Percentiles rank a stretch among this genome's conserved stretches.
Evolutionary conservation across 1,140 invertebrate genomes (phyloP).

Genomic region (Nymphalis io): DNA sequence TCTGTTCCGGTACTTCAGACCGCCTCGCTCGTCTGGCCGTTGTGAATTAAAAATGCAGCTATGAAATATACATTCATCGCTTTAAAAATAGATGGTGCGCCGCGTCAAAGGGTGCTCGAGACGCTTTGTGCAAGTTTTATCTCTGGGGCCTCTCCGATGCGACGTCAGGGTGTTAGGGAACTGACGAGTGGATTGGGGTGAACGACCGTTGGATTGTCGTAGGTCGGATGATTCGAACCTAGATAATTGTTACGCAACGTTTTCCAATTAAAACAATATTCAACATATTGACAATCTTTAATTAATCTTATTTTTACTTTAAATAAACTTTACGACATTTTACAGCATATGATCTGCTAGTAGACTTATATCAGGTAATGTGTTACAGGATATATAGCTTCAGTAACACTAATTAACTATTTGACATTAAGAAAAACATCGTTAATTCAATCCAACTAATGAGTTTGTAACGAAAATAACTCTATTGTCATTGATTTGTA

Average conservation of each 20-base stretch:
- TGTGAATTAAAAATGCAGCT: slow-evolving; percentile 54
- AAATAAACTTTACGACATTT: neutral
- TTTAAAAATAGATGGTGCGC: slow-evolving; percentile 64
- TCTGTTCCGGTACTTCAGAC: slow-evolving; percentile 35
- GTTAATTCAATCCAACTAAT: neutral
- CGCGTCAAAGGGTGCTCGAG: slow-evolving; percentile 52
- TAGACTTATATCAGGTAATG: too few relatives aligned
- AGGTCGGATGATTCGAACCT: slow-evolving; percentile 36
- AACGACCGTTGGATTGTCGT: slow-evolving; percentile 54
- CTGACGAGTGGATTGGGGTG: slow-evolving; percentile 47
- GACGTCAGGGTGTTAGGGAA: slow-evolving; percentile 48
- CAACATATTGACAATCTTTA: neutral
- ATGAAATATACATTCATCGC: slow-evolving; percentile 60
- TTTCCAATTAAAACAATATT: neutral
- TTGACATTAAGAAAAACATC: neutral
- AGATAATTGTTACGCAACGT: slow-evolving; percentile 7
- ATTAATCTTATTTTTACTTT: neutral
- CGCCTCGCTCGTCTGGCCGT: slow-evolving; percentile 10
- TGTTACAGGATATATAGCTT: neutral
- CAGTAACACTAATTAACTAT: neutral
- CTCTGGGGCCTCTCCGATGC: slow-evolving; percentile 51
- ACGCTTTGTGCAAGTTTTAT: slow-evolving; percentile 62
- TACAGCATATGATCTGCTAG: too few relatives aligned
- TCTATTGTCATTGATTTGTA: neutral
- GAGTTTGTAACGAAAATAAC: neutral